A percentile compares a stretch with the other conserved stretches of the same genome.
Conservation (phyloP, 2,113 vertebrate species). For the Chaenocephalus aceratus region DNA sequence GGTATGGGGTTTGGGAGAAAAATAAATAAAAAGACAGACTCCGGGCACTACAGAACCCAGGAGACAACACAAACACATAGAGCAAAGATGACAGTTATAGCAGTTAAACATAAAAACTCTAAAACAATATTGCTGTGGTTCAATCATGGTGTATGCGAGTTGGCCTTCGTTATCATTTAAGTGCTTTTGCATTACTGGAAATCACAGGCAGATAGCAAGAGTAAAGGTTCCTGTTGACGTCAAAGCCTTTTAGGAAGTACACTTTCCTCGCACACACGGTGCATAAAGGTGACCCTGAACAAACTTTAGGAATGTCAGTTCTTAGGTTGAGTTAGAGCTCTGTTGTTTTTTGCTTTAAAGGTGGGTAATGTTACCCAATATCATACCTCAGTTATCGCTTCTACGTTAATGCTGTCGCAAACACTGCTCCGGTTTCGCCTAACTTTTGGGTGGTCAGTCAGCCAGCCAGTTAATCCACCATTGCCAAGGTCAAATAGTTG, state of each 20-base stretch:
- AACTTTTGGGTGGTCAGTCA: conserved; percentile 73
- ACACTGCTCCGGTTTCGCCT: conserved; percentile 52
- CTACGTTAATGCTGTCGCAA: conserved; percentile 57
- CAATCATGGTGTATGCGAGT: conserved; percentile 14
- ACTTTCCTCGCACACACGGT: conserved; percentile 46
- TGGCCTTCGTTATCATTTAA: conserved; percentile 52
- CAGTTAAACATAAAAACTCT: no score
- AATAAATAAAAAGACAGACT: no score
- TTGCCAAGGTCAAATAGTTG: conserved; percentile 77
- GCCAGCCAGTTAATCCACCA: conserved; percentile 34
- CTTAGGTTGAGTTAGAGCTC: conserved; percentile 16
- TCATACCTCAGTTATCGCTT: conserved; percentile 61
- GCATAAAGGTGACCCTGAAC: conserved; percentile 42
- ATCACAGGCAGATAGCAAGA: conserved; percentile 57
- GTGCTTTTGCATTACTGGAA: conserved; percentile 67
- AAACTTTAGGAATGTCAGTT: conserved; percentile 49
- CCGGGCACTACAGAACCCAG: no score
- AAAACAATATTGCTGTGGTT: no score
- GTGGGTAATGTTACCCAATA: conserved; percentile 62
- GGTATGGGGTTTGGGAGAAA: no score
- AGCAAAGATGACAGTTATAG: no score
- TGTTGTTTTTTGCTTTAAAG: conserved; percentile 67
- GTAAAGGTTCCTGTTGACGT: conserved; percentile 70
- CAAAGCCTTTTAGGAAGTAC: conserved; percentile 66
- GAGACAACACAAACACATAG: no score